A percentile compares a stretch with the other conserved stretches of the same genome.
phyloP scores from a whole-genome alignment of 1,140 invertebrate species.

The Sitodiplosis mosellana region DNA sequence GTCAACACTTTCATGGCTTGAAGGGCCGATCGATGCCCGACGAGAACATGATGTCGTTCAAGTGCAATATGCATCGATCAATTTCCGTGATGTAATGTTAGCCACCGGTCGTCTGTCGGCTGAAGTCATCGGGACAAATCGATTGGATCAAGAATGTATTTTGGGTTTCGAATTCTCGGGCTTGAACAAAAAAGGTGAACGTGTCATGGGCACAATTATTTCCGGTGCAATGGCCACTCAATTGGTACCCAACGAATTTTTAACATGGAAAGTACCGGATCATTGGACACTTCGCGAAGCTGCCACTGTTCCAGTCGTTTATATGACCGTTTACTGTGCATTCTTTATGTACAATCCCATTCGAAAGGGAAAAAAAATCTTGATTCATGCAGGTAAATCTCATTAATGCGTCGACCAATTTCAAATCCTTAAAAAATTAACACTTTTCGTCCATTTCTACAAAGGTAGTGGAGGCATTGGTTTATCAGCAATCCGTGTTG shows the following conservation, averaged over 20 bases:
- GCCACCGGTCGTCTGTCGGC: slow-evolving; percentile 49
- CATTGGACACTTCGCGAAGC: slow-evolving; percentile 38
- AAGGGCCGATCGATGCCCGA: slow-evolving; percentile 30
- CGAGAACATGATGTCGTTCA: slow-evolving; percentile 44
- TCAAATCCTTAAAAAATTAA: too few relatives aligned
- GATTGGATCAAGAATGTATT: slow-evolving; percentile 39
- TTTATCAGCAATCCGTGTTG: slow-evolving; percentile 52
- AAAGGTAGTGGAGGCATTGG: slow-evolving; percentile 48
- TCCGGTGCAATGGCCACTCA: slow-evolving; percentile 58
- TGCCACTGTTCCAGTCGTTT: slow-evolving; percentile 40
- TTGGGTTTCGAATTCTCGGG: slow-evolving; percentile 62
- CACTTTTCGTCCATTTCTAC: too few relatives aligned
- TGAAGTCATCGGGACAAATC: slow-evolving; percentile 33
- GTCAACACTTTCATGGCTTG: slow-evolving; percentile 65
- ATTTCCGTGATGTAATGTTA: slow-evolving; percentile 64
- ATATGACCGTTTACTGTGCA: slow-evolving; percentile 39
- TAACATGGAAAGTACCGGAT: slow-evolving; percentile 37
- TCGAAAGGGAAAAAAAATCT: slow-evolving; percentile 33
- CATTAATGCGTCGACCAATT: too few relatives aligned
- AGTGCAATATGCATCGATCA: slow-evolving; percentile 49
- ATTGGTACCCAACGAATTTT: slow-evolving; percentile 38
- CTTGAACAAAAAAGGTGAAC: slow-evolving; percentile 29
- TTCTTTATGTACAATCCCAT: slow-evolving; percentile 34
- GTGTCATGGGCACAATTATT: slow-evolving; percentile 64
- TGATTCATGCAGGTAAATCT: slow-evolving; percentile 56